phyloP scores from a whole-genome alignment of 2,113 vertebrate genomes.

The Rhagologus leucostigma region DNA sequence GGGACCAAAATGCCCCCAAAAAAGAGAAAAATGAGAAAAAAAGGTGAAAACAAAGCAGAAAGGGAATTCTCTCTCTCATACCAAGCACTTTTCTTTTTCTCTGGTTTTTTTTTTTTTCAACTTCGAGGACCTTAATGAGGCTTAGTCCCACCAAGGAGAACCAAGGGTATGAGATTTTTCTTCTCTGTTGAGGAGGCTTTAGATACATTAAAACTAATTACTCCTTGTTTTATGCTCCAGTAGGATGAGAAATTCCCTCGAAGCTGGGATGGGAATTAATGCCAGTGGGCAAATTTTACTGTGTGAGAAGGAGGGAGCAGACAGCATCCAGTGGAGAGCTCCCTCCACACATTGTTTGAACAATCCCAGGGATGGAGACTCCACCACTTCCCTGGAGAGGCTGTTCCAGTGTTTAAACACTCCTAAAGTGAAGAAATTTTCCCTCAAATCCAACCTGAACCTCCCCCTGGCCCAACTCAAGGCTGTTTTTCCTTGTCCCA shows the following conservation, averaged over 20 bases:
- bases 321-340: background rate
- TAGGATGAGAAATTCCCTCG: slow-evolving; percentile 22
- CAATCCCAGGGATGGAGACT: background rate
- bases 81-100: background rate
- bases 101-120: background rate
- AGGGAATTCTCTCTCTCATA: background rate
- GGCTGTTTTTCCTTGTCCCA: background rate
- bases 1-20: fast-evolving
- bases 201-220: slow-evolving; percentile 36
- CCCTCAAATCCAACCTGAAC: background rate
- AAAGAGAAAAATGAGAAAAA: background rate
- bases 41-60: background rate
- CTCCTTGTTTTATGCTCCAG: slow-evolving; percentile 38
- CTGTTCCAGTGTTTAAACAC: background rate
- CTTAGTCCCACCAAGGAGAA: slow-evolving; percentile 32
- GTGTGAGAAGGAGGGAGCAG: background rate
- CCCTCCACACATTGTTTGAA: background rate
- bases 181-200: background rate
- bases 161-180: slow-evolving; percentile 26
- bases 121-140: background rate
- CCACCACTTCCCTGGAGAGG: background rate
- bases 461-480: too few species aligned
- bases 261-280: background rate
- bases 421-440: background rate
- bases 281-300: background rate